Base-by-base conservation (phyloP, 1,140 invertebrate genomes). In the Harlomillsia oculata region DNA sequence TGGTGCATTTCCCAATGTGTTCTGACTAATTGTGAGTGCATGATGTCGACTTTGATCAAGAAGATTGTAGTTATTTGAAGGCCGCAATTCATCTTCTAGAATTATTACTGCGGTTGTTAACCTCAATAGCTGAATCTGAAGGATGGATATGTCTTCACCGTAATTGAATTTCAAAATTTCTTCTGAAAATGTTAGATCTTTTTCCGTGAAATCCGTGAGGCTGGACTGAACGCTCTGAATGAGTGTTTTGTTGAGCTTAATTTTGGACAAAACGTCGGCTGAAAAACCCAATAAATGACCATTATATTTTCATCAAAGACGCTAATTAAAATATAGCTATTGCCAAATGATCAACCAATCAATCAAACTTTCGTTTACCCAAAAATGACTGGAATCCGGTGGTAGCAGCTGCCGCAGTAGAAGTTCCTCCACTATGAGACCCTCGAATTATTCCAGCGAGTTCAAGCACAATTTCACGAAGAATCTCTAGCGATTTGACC, bases 101-200 rank as follows among this genome's bases (percentile, higher is more conserved):
- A 40, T 56, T 61, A 14, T 18, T 18, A 46, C 59, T 3, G 18
- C 44, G 2, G 8, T 5, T 9, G 68, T 56, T 50, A 71, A 75
- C 72, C 84, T 81, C 37, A 91, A 70, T 14, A 90, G 70, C 67
- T 84, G 80, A 46, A 85, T 80, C 68, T 87, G 83, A 66, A 87
- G 77, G 53, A 78, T 74, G 5, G 74, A 64, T 57, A 77, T 69
- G 4, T 55, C 54, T 21, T 40, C 39, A 29, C 80, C 79, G 69
- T 88, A 83, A 69, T 94, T 94, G 65, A 89, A 91, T 11, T 78
- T 72, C 20, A 92, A 74, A 40, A 93, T 86, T 68, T 87, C 82
- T 68, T 91, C 86, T 1, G 87, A 87, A 65, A 91, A 83, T 2
- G 83, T 84, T 39, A 72, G 72, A 39, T 71, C 52, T 69, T 72